Evolutionary conservation across 2,113 vertebrate species (phyloP), one percentile per base, ranked within the genome.

Genomic region (Vicugna pacos): DNA sequence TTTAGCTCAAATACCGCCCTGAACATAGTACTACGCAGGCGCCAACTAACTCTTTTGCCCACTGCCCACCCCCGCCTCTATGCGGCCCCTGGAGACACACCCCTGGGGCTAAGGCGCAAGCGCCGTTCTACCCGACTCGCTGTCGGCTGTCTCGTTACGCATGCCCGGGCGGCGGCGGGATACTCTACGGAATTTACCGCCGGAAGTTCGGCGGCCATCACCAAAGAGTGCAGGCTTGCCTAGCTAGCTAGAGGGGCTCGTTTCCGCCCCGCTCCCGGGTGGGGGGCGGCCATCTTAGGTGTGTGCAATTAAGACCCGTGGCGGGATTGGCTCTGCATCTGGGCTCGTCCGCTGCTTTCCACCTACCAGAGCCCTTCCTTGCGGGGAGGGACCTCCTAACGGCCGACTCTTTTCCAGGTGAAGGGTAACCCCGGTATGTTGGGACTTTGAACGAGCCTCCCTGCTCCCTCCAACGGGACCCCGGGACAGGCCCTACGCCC

Each of bases 281-380:
- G 35, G 94, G 52, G 73, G 88, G 96, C 94, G 81, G 97, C 98
- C 98, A 98, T 98, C 11, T 97, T 97, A 93, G 38, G n/a, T 83
- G 79, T 50, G 73, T 72, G 84, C 65, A 13, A 24, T 75, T 48
- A 4, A 72, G 52, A 86, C 9, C 90, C 46, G 72, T 26, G 92
- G 92, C 62, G 42, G 92, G 93, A 93, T 96, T 95, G 95, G 96
- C 16, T 95, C 81, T 9, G 76, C 46, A 1, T 65, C 12, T 24
- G 84, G 75, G 22, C 52, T 83, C 35, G 38, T 73, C 50, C 0
- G 16, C 32, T 14, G 93, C 30, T 89, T 30, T 38, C 95, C 72
- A 82, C 93, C 80, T 84, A 86, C 91, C 91, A 69, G 94, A 88
- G 92, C 91, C 76, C 67, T 83, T 80, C 42, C 91, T 76, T 19